Conservation (phyloP, 1,140 invertebrate genomes). For the Euglossa dilemma region DNA sequence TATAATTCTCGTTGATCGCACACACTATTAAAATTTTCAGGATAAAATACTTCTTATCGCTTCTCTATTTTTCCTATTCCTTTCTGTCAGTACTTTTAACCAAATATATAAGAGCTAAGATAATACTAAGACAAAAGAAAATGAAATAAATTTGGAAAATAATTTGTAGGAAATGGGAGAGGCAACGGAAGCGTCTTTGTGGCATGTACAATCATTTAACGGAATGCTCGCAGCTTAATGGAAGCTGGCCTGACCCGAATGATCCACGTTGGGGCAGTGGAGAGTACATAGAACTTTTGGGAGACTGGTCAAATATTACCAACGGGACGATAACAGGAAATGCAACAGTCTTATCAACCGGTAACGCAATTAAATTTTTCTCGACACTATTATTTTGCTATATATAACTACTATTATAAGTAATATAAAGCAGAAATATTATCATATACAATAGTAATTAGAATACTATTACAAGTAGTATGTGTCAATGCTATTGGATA, state of each 20-base stretch:
- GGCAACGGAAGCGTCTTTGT: slow-evolving; percentile 86
- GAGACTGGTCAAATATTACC: slow-evolving; percentile 77
- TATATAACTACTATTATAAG: too few species aligned
- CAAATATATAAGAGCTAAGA: too few species aligned
- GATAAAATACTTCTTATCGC: too few species aligned
- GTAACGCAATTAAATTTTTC: slow-evolving; percentile 62
- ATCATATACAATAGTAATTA: too few species aligned
- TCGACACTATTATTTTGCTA: too few species aligned
- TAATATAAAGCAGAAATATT: too few species aligned
- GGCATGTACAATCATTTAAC: slow-evolving; percentile 85
- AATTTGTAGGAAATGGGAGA: slow-evolving; percentile 85
- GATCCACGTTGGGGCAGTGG: slow-evolving; percentile 75
- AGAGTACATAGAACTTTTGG: slow-evolving; percentile 76
- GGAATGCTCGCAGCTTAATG: slow-evolving; percentile 85
- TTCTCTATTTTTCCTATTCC: too few species aligned
- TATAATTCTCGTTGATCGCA: too few species aligned
- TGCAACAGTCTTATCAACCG: slow-evolving; percentile 70
- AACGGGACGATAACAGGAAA: slow-evolving; percentile 73
- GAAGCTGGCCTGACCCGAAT: slow-evolving; percentile 78
- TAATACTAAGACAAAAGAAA: neutral
- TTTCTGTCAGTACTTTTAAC: too few species aligned
- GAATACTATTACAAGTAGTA: too few species aligned
- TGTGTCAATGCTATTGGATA: too few species aligned
- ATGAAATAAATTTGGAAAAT: neutral
- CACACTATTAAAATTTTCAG: too few species aligned